These are phyloP conservation scores for Oxyruncus cristatus DNA, from an alignment of 2,113 vertebrate genomes.

Conservation along the genomic window DNA sequence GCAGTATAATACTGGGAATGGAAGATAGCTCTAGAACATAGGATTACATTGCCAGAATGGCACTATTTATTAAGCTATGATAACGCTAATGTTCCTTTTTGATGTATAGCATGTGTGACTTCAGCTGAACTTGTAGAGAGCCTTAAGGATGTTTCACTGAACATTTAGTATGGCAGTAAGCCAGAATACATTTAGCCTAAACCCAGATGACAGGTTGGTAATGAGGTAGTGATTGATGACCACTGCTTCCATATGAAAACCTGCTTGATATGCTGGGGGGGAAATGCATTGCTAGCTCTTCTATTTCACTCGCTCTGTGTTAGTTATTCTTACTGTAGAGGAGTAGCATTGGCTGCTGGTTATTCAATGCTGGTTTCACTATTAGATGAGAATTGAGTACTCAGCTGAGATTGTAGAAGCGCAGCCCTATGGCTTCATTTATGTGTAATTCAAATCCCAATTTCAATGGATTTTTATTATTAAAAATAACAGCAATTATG, in stretches of 20 bases:
- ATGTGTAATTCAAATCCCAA: conserved; percentile 61
- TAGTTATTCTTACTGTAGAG: conserved; percentile 70
- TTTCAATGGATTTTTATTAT: conserved; percentile 60
- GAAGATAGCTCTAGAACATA: conserved; percentile 78
- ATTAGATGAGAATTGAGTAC: conserved; percentile 54
- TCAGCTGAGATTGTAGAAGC: conserved; percentile 43
- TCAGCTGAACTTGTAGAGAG: conserved; percentile 83
- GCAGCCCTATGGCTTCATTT: conserved; percentile 38
- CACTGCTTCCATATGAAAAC: conserved; percentile 81
- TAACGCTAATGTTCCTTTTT: conserved; percentile 81
- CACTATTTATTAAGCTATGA: conserved; percentile 84
- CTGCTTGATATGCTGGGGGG: conserved; percentile 83
- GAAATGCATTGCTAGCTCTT: conserved; percentile 75
- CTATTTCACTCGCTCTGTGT: conserved; percentile 72
- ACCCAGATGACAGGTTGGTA: conserved; percentile 84
- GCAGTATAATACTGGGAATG: conserved; percentile 74
- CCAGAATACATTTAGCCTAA: conserved; percentile 87
- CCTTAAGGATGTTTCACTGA: conserved; percentile 86
- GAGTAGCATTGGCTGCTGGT: conserved; percentile 55
- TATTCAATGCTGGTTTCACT: conserved; percentile 54
- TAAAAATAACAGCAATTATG: conserved; percentile 41
- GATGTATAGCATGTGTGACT: conserved; percentile 82
- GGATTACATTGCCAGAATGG: conserved; percentile 76
- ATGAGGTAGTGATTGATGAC: conserved; percentile 90
- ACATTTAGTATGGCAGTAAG: conserved; percentile 85